Evolutionary conservation across 2,888 invertebrate species (phyloP), one percentile per base, ranked within the genome.

Genomic region (Scrobipalpa costella): DNA sequence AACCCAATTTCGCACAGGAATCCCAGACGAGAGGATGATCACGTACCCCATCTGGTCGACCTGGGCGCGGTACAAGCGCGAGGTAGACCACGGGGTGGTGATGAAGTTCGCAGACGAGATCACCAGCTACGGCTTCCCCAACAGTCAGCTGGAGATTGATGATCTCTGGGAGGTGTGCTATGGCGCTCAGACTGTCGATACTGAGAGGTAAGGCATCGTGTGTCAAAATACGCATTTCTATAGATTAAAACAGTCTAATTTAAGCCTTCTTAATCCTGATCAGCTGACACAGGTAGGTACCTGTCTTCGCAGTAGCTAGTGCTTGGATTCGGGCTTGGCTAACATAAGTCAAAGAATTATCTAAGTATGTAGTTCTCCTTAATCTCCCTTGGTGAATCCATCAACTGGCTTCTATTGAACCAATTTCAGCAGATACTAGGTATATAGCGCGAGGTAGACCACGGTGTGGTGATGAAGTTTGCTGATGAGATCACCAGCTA

Each of bases 41-140:
- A 80, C 80, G 7, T 84, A 93, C 65, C 95, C 95, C 0, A 92
- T 95, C 68, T 95, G 94, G 94, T 94, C 94, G 0, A 94, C 94
- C 0, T 94, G 94, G 93, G 94, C 94, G 0, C 27, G 55, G 49
- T 94, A 93, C 75, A 92, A 93, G 64, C 77, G 83, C 0, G 74
- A 88, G 11, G 89, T 95, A 0, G 91, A 92, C 68, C 92, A 94
- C 67, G 73, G 80, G 0, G 78, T 83, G 0, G 89, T 94, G 0
- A 58, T 90, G 21, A 78, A 86, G 19, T 94, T 92, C 69, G 93
- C 93, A 5, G 81, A 91, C 63, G 87, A 92, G 60, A 93, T 94
- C 62, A 75, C 78, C 0, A 79, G 78, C 0, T 69, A 93, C 66
- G 92, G 90, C 0, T 93, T 93, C 66, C 84, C 87, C 0, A 87